A percentile compares a stretch with the other conserved stretches of the same genome.
These are phyloP conservation scores for Diplogasteroides magnus DNA, from an alignment of 1,140 invertebrate genomes.

Conservation along the genomic window DNA sequence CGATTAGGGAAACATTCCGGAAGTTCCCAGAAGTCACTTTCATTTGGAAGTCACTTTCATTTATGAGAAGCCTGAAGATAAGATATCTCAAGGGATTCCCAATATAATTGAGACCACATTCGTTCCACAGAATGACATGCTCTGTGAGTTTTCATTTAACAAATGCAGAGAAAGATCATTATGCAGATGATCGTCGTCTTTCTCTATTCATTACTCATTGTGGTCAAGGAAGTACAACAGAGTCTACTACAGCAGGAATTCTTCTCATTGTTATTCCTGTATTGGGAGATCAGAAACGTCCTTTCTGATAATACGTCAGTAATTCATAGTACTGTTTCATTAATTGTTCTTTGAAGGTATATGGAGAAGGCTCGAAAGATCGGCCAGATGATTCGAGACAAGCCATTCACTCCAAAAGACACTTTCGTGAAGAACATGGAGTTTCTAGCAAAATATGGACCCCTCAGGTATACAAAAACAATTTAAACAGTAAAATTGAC, in stretches of 20 bases:
- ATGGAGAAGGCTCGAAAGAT: too few species aligned
- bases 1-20: not conserved
- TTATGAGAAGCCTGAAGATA: slow-evolving; percentile 17
- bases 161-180: not conserved
- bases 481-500: too few species aligned
- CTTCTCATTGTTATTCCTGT: slow-evolving; percentile 6
- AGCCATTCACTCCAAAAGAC: too few species aligned
- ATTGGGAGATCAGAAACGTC: too few species aligned
- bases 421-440: too few species aligned
- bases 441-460: too few species aligned
- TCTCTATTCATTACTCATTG: slow-evolving; percentile 7
- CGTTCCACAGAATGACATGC: not conserved
- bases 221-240: not conserved
- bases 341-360: too few species aligned
- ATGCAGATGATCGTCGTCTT: slow-evolving; percentile 7
- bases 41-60: slow-evolving; percentile 32
- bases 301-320: too few species aligned
- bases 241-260: not conserved
- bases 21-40: slow-evolving; percentile 16
- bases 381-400: too few species aligned
- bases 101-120: not conserved
- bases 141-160: not conserved
- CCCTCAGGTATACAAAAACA: too few species aligned
- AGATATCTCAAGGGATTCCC: not conserved
- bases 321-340: too few species aligned